A percentile compares a stretch with the other conserved stretches of the same genome.
Conservation (phyloP, 2,888 invertebrate species). For the Apamea sordens region DNA sequence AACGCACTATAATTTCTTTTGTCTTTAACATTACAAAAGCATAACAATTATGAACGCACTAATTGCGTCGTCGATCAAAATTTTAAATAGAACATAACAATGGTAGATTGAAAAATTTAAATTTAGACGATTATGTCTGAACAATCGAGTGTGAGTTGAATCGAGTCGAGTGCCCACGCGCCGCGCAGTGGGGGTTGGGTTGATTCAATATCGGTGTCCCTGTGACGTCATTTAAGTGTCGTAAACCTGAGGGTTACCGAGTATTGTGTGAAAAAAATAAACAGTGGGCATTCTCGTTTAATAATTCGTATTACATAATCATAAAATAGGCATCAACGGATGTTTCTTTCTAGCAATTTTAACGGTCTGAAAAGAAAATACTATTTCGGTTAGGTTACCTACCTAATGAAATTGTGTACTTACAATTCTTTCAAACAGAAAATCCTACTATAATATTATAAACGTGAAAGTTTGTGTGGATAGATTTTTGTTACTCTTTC, state of each 20-base stretch:
- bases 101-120: slow-evolving; percentile 78
- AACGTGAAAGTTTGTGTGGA: too few species aligned
- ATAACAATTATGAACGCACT: slow-evolving; percentile 67
- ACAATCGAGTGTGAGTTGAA: slow-evolving; percentile 76
- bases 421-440: neutral
- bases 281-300: slow-evolving; percentile 14
- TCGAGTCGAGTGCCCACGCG: slow-evolving; percentile 82
- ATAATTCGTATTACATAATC: slow-evolving; percentile 19
- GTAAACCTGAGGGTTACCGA: slow-evolving; percentile 54
- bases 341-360: neutral
- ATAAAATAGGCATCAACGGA: neutral
- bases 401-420: neutral
- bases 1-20: slow-evolving; percentile 48
- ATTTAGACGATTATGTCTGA: slow-evolving; percentile 81
- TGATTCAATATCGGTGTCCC: slow-evolving; percentile 67
- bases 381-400: too few species aligned
- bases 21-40: slow-evolving; percentile 58
- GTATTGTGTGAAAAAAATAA: slow-evolving; percentile 61
- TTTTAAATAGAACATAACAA: slow-evolving; percentile 76
- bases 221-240: slow-evolving; percentile 63
- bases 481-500: too few species aligned
- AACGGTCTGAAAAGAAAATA: neutral
- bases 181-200: slow-evolving; percentile 74
- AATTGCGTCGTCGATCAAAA: slow-evolving; percentile 77
- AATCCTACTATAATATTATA: neutral